phyloP scores from a whole-genome alignment of 2,113 vertebrate genomes.

The Scortum barcoo region DNA sequence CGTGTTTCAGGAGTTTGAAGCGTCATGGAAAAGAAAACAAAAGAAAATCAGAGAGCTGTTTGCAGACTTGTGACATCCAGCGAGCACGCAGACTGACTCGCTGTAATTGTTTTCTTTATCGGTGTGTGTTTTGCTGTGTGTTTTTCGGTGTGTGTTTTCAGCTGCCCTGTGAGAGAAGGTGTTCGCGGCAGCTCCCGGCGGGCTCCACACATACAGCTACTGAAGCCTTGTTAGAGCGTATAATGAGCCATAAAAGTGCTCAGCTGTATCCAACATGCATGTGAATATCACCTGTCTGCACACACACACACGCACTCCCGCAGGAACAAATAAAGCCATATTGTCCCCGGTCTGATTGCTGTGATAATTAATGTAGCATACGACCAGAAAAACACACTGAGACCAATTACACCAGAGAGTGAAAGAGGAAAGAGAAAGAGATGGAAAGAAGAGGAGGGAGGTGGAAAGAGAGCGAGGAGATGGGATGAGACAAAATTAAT shows the following conservation, averaged over 20 bases:
- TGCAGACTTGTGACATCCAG: constrained; percentile 20
- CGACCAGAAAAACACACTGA: constrained; percentile 70
- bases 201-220: constrained; percentile 69
- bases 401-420: constrained; percentile 66
- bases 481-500: not conserved
- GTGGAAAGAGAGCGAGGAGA: too few species aligned
- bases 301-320: constrained; percentile 42
- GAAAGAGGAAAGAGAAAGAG: constrained; percentile 1
- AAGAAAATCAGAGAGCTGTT: constrained; percentile 32
- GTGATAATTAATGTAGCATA: constrained; percentile 79
- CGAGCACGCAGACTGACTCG: not conserved
- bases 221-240: constrained; percentile 77
- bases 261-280: constrained; percentile 70
- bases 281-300: constrained; percentile 66
- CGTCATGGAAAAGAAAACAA: constrained; percentile 13
- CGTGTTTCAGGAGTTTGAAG: not conserved
- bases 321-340: constrained; percentile 79
- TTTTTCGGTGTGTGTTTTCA: constrained; percentile 29
- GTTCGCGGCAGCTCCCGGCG: constrained; percentile 59
- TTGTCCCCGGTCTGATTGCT: constrained; percentile 75
- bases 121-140: constrained; percentile 16
- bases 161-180: constrained; percentile 59
- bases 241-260: constrained; percentile 78
- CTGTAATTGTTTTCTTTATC: constrained; percentile 65
- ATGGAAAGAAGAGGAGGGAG: not conserved